These are phyloP conservation scores for Chondrilla cf. caribensis DNA, from an alignment of 37 sponge, comb jelly and placozoan species.

Conservation along the genomic window DNA sequence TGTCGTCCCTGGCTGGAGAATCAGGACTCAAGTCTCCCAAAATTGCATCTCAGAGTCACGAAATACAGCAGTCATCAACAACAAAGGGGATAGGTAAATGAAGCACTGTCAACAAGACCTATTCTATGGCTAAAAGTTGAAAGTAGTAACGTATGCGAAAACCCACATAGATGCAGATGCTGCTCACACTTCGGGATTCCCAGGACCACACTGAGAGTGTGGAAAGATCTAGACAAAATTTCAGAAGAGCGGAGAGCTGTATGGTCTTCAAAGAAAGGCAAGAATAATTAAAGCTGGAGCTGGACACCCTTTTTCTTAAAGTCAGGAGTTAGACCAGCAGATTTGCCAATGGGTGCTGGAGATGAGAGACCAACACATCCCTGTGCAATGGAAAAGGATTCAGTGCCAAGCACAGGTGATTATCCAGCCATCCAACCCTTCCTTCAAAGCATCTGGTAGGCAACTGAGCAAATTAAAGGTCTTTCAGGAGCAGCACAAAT, in stretches of 20 bases:
- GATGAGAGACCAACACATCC: conserved; percentile 11
- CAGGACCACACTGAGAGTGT: neutral
- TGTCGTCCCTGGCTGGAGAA: no score
- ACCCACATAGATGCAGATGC: no score
- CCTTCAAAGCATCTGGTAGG: conserved; percentile 47
- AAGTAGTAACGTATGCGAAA: neutral
- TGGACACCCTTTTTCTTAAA: conserved; percentile 13
- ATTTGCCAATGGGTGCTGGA: conserved; percentile 21
- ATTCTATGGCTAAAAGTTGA: neutral
- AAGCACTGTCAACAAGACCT: neutral
- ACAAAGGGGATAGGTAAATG: no score
- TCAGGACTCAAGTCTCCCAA: no score
- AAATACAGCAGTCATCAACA: no score
- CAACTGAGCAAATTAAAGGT: conserved; percentile 21
- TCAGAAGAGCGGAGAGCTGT: neutral
- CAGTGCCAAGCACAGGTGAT: neutral
- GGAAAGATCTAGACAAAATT: neutral
- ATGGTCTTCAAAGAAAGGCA: neutral
- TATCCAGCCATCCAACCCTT: neutral
- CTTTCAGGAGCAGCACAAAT: neutral
- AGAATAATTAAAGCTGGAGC: neutral
- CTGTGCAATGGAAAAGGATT: conserved; percentile 18
- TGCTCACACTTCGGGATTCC: conserved; percentile 16
- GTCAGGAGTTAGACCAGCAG: conserved; percentile 6
- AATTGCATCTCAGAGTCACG: no score